Base-by-base conservation (phyloP, 1,140 invertebrate genomes). In the Aphelenchoides besseyi region DNA sequence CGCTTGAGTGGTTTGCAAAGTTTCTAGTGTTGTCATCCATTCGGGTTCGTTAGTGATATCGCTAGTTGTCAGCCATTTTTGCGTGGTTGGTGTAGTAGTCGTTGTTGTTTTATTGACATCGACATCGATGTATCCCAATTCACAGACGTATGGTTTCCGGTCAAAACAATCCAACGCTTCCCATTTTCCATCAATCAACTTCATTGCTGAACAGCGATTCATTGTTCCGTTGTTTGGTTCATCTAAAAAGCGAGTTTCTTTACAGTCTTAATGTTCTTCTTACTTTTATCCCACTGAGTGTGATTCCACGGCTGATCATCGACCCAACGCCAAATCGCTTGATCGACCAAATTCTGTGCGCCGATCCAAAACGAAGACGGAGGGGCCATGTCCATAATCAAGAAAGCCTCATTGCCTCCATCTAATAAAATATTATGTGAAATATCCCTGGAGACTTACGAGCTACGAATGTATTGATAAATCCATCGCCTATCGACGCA, bases 311-410 rank as follows among this genome's bases (percentile, higher is more conserved):
- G 5, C 37, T 41, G 5, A 18, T 18, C 55, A 23, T 59, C 55
- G 5, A 33, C 55, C 55, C 55, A 59, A 33, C 18, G 5, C 55
- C 55, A 59, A 8, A 8, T 33, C 18, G 55, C 5, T 59, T 59
- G 55, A 5, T 59, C 55, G 5, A 8, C 55, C 26, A 59, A 33
- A 18, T 59, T 59, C 55, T 59, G 55, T 5, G 5, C 55, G 5
- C 55, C 55, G 55, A 59, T 59, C 55, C 55, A 59, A 18, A 59
- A 59, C 5, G n/a, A n/a, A n/a, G n/a, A n/a, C n/a, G n/a, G n/a
- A n/a, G n/a, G n/a, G n/a, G n/a, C 55, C 26, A 59, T 23, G 5
- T 59, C 55, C 55, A 59, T 59, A 12, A 59, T 33, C 26, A 59
- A 33, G 23, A 59, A 59, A 12, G 55, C 55, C 55, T 59, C 55